These are phyloP conservation scores for Heliconius ethilla DNA, from an alignment of 2,888 invertebrate species.

Conservation along the genomic window DNA sequence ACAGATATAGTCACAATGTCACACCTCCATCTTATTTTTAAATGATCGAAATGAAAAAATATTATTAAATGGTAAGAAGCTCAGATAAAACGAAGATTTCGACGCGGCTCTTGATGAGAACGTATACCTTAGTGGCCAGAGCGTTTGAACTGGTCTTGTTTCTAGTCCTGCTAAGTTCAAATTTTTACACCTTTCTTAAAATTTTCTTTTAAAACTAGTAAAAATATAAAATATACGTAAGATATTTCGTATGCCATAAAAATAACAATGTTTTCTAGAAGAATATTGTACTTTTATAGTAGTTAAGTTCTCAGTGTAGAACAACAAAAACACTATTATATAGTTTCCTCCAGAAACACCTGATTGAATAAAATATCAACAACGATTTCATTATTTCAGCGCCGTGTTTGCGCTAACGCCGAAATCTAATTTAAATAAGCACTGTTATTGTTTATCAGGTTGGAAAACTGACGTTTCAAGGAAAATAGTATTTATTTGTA, in stretches of 20 bases:
- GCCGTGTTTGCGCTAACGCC: conserved; percentile 48
- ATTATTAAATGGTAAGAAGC: too few relatives aligned
- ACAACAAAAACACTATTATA: conserved; percentile 4
- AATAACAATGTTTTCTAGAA: background rate
- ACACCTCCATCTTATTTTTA: too few relatives aligned
- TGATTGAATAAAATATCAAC: conserved; percentile 47
- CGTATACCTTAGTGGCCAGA: too few relatives aligned
- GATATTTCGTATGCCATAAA: background rate
- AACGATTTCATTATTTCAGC: conserved; percentile 45
- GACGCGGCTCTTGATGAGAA: too few relatives aligned
- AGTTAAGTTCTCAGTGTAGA: background rate
- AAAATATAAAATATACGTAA: background rate
- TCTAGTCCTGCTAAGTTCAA: too few relatives aligned
- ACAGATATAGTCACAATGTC: too few relatives aligned
- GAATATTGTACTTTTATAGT: background rate
- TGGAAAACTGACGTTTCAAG: conserved; percentile 49
- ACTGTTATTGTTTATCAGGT: conserved; percentile 62
- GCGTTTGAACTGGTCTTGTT: too few relatives aligned
- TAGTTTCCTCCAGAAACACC: conserved; percentile 33
- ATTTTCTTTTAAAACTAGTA: too few relatives aligned
- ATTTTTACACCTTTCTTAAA: too few relatives aligned
- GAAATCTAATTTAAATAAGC: conserved; percentile 67
- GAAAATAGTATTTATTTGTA: conserved; percentile 58
- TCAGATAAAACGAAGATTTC: too few relatives aligned
- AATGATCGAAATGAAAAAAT: too few relatives aligned